Evolutionary conservation across 2,113 vertebrate genomes (phyloP).

Genomic region (Myrmophylax atrothorax): DNA sequence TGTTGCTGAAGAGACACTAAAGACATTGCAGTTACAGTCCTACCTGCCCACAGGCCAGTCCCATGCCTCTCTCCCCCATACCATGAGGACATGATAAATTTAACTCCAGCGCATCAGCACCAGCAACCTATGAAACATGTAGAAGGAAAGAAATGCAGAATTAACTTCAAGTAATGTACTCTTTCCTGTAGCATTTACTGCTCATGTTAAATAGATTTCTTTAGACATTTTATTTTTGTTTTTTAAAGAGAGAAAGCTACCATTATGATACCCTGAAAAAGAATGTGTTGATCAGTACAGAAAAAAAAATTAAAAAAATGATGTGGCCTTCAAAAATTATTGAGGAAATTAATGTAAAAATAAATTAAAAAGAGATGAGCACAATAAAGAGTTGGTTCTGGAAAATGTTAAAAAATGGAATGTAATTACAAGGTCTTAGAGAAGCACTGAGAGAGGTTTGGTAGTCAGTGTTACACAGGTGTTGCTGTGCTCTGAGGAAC

Average conservation of each 20-base stretch:
- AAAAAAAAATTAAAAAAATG: background rate
- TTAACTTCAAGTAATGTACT: background rate
- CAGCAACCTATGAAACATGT: slow-evolving; percentile 78
- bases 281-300: background rate
- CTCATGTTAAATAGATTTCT: background rate
- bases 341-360: background rate
- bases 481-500: background rate
- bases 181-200: background rate
- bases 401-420: background rate
- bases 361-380: background rate
- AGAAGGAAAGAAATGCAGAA: background rate
- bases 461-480: background rate
- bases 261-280: background rate
- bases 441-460: background rate
- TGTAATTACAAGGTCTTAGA: background rate
- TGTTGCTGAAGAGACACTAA: background rate
- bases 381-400: background rate
- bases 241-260: background rate
- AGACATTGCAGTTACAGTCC: background rate
- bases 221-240: background rate
- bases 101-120: slow-evolving; percentile 94
- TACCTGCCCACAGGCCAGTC: slow-evolving; percentile 96
- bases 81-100: slow-evolving; percentile 96
- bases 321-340: background rate
- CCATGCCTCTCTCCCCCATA: slow-evolving; percentile 98